Evolutionary conservation across 2,113 vertebrate species (phyloP), one percentile per base, ranked within the genome.

Genomic region (Thalassoma bifasciatum): DNA sequence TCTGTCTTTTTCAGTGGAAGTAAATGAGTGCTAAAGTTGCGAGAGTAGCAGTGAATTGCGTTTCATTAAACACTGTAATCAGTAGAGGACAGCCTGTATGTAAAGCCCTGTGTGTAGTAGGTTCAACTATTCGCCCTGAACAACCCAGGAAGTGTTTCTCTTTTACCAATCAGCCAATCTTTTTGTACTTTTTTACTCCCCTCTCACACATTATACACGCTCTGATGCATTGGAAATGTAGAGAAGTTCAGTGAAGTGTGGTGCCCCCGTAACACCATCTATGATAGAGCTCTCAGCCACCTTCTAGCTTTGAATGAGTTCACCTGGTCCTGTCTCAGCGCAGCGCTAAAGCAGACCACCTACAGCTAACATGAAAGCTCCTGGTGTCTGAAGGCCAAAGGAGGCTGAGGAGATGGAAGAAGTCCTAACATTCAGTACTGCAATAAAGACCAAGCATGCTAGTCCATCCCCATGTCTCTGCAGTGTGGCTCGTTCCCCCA

Each of bases 151-250:
- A 80, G 66, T 75, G 66, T 76, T 77, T 63, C 53, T 74, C 85
- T 81, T 71, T 65, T 54, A 78, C 61, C 70, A 61, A 71, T 81
- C 73, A 81, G 83, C 85, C 82, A 58, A 50, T 66, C 79, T 88
- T 91, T 92, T 91, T 92, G 83, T 89, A 93, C 88, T 89, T 91
- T 92, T 92, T 91, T 91, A 91, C 86, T 91, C 81, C 85, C 76
- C 61, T 76, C 82, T 77, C 81, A 62, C 77, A 67, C 59, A 70
- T 72, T 51, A 53, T 71, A 78, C 79, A 72, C 60, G n/a, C 73
- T 24, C 61, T 34, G 50, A 80, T 42, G 60, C 60, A 79, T 50
- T 66, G 68, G 49, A 49, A 68, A 58, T 58, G 83, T 83, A 77
- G 72, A 82, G 77, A 86, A 86, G 70, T 80, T 84, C 75, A 88